Base-by-base conservation (phyloP, 2,888 invertebrate species). In the Lydus trimaculatus region DNA sequence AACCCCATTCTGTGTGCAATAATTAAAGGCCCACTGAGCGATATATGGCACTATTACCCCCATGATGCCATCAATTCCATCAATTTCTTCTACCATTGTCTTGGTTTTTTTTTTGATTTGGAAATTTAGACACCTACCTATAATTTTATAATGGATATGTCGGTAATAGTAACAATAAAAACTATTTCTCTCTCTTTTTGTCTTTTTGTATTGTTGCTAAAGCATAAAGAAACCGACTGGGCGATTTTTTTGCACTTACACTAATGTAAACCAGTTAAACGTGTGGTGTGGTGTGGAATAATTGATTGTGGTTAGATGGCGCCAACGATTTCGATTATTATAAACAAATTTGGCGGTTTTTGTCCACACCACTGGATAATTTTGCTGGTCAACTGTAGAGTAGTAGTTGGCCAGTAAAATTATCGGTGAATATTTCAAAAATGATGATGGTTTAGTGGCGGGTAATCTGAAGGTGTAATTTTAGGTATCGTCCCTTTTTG, bases 31-130 rank as follows among this genome's bases (percentile, higher is more conserved):
- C 78, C 72, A 74, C 71, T 69, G 78, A 71, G 78, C 76, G 76
- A 76, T 76, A 76, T 78, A 78, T 78, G 76, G 78, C 76, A 78
- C 76, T 66, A 76, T 78, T 76, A 76, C 73, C 75, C 52, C 77
- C 73, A 67, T 71, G 74, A 75, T 73, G 63, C 75, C 72, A 69
- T 73, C 75, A 76, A 79, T 79, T 70, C 72, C 64, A 58, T 52
- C 52, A 52, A 52, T 64, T 11, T 33, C 72, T 73, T 74, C 58
- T 25, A 17, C 58, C 64, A 73, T 25, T 52, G 52, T 52, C 23
- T 23, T 52, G 13, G 61, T 31, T 25, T 28, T 20, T 31, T 56
- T 48, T 64, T 61, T 67, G 62, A 61, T 64, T 58, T 25, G 17
- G 13, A 60, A 36, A 61, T 23, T 61, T 64, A 58, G 58, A 28